Percentiles rank a stretch among this genome's conserved stretches.
phyloP scores from a whole-genome alignment of 2,113 vertebrate species.

The Alligator mississippiensis region DNA sequence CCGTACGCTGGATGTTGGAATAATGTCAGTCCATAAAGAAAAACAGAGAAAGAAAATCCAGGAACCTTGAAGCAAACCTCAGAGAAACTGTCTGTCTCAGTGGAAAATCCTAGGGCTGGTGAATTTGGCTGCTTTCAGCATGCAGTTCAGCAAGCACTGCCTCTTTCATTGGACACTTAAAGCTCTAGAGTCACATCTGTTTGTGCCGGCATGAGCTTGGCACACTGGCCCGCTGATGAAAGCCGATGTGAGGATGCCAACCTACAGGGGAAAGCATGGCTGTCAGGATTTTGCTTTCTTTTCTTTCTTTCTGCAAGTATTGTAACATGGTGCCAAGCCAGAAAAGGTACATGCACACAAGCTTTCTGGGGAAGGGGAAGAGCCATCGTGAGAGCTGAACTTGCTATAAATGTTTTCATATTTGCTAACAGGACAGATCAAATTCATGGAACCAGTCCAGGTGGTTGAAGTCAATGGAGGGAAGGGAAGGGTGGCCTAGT shows the following conservation, averaged over 20 bases:
- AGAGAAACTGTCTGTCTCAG: background rate
- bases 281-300: constrained; percentile 32
- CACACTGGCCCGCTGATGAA: background rate
- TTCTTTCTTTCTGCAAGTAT: background rate
- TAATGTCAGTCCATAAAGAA: constrained; percentile 44
- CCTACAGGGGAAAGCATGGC: background rate
- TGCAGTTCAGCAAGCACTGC: background rate
- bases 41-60: background rate
- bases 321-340: constrained; percentile 24
- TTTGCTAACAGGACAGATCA: background rate
- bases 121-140: background rate
- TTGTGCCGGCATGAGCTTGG: background rate
- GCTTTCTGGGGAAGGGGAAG: background rate
- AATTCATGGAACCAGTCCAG: background rate
- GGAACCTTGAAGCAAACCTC: constrained; percentile 41
- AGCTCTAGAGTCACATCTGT: constrained; percentile 54
- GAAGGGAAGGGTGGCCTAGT: too few relatives aligned
- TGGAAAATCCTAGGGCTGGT: background rate
- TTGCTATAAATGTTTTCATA: background rate
- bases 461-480: background rate
- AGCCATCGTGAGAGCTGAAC: background rate
- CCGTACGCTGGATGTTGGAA: constrained; percentile 31
- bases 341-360: background rate
- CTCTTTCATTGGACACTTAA: constrained; percentile 30
- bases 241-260: background rate